Percentiles rank a stretch among this genome's conserved stretches.
phyloP scores from a whole-genome alignment of 2,113 vertebrate species.

The Otis tarda region DNA sequence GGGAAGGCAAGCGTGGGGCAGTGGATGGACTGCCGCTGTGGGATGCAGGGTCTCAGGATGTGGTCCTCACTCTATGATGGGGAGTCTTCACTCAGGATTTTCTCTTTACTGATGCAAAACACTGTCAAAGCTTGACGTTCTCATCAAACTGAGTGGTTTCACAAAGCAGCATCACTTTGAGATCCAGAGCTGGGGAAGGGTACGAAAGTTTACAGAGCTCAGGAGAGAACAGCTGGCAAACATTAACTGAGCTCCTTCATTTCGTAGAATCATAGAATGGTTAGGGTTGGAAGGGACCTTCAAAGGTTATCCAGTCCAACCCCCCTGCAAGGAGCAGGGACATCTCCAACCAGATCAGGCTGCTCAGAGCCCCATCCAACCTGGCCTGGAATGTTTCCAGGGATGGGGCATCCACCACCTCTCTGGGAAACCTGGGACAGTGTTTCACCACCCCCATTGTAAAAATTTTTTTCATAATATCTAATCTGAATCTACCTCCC shows the following conservation, averaged over 20 bases:
- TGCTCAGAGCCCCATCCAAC: too few species aligned
- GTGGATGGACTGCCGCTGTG: not conserved
- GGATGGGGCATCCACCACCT: too few species aligned
- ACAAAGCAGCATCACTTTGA: not conserved
- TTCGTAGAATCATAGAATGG: too few species aligned
- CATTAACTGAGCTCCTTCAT: not conserved
- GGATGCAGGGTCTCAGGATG: not conserved
- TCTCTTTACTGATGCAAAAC: not conserved
- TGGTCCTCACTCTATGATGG: not conserved
- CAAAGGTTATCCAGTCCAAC: too few species aligned
- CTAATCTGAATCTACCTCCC: too few species aligned
- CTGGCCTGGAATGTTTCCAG: too few species aligned
- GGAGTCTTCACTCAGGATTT: not conserved
- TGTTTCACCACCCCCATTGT: too few species aligned
- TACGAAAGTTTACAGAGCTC: not conserved
- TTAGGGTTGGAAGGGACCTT: too few species aligned
- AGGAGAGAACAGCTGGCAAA: not conserved
- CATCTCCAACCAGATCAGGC: too few species aligned
- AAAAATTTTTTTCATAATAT: too few species aligned
- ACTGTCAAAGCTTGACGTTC: not conserved
- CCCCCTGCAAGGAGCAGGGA: too few species aligned
- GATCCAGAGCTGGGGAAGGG: not conserved
- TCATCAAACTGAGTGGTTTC: not conserved
- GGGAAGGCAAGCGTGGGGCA: not conserved
- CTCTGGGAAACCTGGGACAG: too few species aligned